Percentiles rank a stretch among this genome's conserved stretches.
These are phyloP conservation scores for Hirtodrosophila confusa DNA, from an alignment of 2,888 invertebrate species.

Conservation along the genomic window DNA sequence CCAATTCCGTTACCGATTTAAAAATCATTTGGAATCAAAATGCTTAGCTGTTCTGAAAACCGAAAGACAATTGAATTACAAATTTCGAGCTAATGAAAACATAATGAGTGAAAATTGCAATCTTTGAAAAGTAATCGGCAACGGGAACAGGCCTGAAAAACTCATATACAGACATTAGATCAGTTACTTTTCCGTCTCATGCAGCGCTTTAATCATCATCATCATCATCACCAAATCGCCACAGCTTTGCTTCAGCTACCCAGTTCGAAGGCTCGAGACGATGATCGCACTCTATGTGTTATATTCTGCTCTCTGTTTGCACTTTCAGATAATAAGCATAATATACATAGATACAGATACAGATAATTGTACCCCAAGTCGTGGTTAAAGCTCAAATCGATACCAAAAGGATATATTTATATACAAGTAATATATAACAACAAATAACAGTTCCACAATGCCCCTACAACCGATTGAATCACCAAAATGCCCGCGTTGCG, in stretches of 20 bases:
- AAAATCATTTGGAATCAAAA: no score
- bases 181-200: conserved; percentile 41
- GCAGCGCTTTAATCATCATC: conserved; percentile 28
- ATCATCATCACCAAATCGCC: conserved; percentile 7
- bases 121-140: no score
- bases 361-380: conserved; percentile 33
- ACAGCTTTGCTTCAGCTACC: conserved; percentile 40
- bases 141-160: no score
- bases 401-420: conserved; percentile 6
- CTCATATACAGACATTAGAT: conserved; percentile 23
- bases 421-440: conserved; percentile 12
- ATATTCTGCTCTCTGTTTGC: conserved; percentile 61
- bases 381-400: conserved; percentile 35
- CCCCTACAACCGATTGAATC: conserved; percentile 73
- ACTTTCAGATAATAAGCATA: conserved; percentile 75
- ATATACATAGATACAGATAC: conserved; percentile 55
- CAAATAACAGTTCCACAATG: conserved; percentile 49
- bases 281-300: conserved; percentile 50
- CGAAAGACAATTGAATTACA: no score
- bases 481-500: conserved; percentile 70
- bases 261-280: conserved; percentile 28
- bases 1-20: no score
- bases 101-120: no score
- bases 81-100: no score
- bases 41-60: no score